Evolutionary conservation across 2,888 invertebrate genomes (phyloP).

Genomic region (Drosophila borealis): DNA sequence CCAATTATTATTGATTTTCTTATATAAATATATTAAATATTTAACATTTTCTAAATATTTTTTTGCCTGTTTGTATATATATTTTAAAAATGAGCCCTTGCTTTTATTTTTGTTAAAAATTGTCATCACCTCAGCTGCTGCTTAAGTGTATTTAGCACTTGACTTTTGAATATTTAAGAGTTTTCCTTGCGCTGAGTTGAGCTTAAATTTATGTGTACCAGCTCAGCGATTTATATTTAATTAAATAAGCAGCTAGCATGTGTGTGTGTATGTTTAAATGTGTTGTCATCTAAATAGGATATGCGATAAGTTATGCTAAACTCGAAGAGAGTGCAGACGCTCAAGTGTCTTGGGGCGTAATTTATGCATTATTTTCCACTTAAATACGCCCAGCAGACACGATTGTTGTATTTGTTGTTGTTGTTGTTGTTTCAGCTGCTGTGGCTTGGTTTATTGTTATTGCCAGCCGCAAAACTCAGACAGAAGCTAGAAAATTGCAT

Average conservation of each 20-base stretch:
- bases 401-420: slow-evolving; percentile 10
- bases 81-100: background rate
- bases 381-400: slow-evolving; percentile 47
- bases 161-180: background rate
- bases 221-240: slow-evolving; percentile 72
- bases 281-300: slow-evolving; percentile 67
- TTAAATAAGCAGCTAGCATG: slow-evolving; percentile 56
- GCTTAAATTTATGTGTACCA: slow-evolving; percentile 70
- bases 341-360: slow-evolving; percentile 62
- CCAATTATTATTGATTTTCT: too few species aligned
- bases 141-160: slow-evolving; percentile 29
- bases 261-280: slow-evolving; percentile 30
- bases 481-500: slow-evolving; percentile 45
- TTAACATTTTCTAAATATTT: too few species aligned
- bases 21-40: too few species aligned
- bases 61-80: too few species aligned
- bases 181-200: slow-evolving; percentile 27
- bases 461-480: slow-evolving; percentile 35
- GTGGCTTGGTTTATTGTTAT: slow-evolving; percentile 38
- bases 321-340: slow-evolving; percentile 32
- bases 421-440: slow-evolving; percentile 13
- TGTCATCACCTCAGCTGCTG: background rate
- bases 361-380: slow-evolving; percentile 77
- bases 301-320: slow-evolving; percentile 73
- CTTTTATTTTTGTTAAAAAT: too few species aligned